Base-by-base conservation (phyloP, 2,888 invertebrate species). In the Esperia sulphurella region DNA sequence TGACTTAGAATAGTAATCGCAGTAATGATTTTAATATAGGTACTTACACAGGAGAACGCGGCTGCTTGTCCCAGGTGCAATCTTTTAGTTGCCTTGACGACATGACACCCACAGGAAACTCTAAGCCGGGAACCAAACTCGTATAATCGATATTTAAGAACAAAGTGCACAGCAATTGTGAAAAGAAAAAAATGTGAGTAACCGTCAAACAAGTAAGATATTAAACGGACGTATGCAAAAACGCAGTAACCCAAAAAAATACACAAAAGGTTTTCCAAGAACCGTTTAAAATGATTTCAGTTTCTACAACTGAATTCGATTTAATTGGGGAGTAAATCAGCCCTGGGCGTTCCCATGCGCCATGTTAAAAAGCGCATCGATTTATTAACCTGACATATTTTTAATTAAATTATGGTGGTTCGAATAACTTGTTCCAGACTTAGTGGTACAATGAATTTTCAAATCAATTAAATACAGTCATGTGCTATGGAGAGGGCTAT, bases 321-420 rank as follows among this genome's bases (percentile, higher is more conserved):
- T 61, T 66, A 63, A 62, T 63, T 65, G 61, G 63, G 44, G 31
- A 50, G 54, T 61, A 61, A 60, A 63, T 64, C 61, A 58, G 38
- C 13, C 33, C 37, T 28, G 29, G 58, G 57, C 57, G 59, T 55
- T 45, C 41, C 44, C 49, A 39, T 46, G 51, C 45, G 41, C 46
- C 53, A 52, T 57, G 59, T 58, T 57, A 53, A 54, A 56, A 54
- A 48, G 14, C 35, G 28, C 29, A 35, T 42, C 46, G 50, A 61
- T 61, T 61, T 63, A 63, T 57, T 53, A 53, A 45, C 37, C 30
- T 45, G 58, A 59, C 55, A 58, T 58, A 47, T 44, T 52, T 58
- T 57, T 64, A 68, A 70, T 68, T 65, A 61, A 68, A 65, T 66
- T 68, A 68, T 63, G 58, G 55, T 50, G 48, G 49, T 52, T 57